phyloP scores from a whole-genome alignment of 2,113 vertebrate species.

The Xenus cinereus region DNA sequence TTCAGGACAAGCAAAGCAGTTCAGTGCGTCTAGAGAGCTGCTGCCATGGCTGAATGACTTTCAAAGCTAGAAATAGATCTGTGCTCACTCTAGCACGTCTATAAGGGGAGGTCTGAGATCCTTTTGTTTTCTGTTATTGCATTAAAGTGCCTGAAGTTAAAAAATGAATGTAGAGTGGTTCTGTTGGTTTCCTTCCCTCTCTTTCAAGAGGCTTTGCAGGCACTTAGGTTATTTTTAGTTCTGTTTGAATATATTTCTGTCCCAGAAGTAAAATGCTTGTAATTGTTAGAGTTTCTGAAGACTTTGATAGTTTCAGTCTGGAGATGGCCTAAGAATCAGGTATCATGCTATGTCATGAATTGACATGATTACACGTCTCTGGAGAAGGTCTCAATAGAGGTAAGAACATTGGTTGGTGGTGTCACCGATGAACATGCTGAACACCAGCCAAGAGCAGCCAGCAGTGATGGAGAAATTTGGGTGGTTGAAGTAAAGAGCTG shows the following conservation, averaged over 20 bases:
- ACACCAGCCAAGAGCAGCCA: neutral
- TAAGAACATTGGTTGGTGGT: neutral
- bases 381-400: neutral
- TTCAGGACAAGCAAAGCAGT: neutral
- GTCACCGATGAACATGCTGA: neutral
- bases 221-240: conserved; percentile 1
- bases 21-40: neutral
- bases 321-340: neutral
- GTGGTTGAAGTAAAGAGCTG: neutral
- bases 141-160: neutral
- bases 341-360: neutral
- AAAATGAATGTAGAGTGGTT: neutral
- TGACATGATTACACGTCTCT: neutral
- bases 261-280: neutral
- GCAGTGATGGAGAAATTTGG: neutral
- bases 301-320: neutral
- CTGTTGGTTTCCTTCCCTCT: neutral
- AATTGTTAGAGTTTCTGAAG: neutral
- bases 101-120: neutral
- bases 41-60: neutral
- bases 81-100: neutral
- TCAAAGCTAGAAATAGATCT: conserved; percentile 8
- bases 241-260: neutral
- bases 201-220: neutral
- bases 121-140: neutral